A percentile compares a stretch with the other conserved stretches of the same genome.
These are phyloP conservation scores for Paracanthobrama guichenoti DNA, from an alignment of 2,113 vertebrate genomes.

Conservation along the genomic window DNA sequence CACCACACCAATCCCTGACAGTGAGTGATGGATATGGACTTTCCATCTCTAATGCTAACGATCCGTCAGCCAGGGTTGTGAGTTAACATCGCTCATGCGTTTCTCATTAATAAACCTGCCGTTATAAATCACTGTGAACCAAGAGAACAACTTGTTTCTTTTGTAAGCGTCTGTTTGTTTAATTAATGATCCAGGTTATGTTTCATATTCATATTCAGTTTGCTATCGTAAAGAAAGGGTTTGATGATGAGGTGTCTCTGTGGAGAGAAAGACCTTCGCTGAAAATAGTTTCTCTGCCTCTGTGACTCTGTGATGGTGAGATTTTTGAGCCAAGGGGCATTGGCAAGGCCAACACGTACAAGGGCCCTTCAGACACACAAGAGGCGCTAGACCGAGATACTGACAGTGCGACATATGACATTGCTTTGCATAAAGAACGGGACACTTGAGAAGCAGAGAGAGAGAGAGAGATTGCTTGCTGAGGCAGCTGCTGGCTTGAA, in stretches of 20 bases:
- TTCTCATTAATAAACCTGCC: constrained; percentile 11
- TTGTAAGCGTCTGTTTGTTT: not conserved
- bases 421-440: constrained; percentile 50
- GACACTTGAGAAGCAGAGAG: not conserved
- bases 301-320: not conserved
- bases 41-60: not conserved
- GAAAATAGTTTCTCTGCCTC: constrained; percentile 19
- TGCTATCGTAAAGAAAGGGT: not conserved
- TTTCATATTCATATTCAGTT: constrained; percentile 14
- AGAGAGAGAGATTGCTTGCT: not conserved
- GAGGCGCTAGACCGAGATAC: constrained; percentile 59
- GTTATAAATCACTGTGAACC: not conserved
- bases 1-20: not conserved
- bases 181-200: constrained; percentile 23
- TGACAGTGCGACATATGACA: constrained; percentile 63
- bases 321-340: constrained; percentile 29
- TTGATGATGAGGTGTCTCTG: not conserved
- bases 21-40: constrained; percentile 29
- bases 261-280: constrained; percentile 31
- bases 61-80: constrained; percentile 13
- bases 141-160: constrained; percentile 21
- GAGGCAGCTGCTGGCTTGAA: constrained; percentile 9
- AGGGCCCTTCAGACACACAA: constrained; percentile 54
- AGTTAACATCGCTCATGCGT: not conserved
- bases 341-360: constrained; percentile 59